A percentile compares a stretch with the other conserved stretches of the same genome.
phyloP scores from a whole-genome alignment of 2,888 invertebrate genomes.

The Himalopsyche japonica region DNA sequence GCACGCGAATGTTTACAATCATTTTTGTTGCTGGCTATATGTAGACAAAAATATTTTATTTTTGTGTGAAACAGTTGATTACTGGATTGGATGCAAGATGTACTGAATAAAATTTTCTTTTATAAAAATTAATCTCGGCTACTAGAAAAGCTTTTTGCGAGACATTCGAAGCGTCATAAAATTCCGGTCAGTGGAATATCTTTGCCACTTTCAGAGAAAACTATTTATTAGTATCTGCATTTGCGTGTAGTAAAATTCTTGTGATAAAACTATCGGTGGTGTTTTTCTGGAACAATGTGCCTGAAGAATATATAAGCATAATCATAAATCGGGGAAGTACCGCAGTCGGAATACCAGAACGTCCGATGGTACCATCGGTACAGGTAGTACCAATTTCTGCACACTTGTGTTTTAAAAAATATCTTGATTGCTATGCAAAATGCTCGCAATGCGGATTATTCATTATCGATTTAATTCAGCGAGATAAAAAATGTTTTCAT shows the following conservation, averaged over 20 bases:
- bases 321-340: neutral
- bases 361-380: neutral
- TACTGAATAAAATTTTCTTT: too few species aligned
- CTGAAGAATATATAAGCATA: neutral
- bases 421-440: neutral
- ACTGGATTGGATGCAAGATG: too few species aligned
- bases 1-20: too few species aligned
- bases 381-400: neutral
- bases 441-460: neutral
- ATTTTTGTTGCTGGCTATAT: too few species aligned
- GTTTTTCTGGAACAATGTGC: neutral
- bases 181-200: neutral
- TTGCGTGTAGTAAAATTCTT: neutral
- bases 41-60: too few species aligned
- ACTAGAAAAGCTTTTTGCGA: too few species aligned
- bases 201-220: neutral
- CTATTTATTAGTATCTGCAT: neutral
- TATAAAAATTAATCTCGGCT: too few species aligned
- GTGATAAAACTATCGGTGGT: neutral
- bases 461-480: too few species aligned
- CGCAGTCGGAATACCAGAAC: neutral
- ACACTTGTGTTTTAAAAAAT: neutral
- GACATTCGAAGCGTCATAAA: neutral
- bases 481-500: too few species aligned
- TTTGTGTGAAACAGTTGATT: too few species aligned